Percentiles rank a stretch among this genome's conserved stretches.
Evolutionary conservation across 1,140 invertebrate genomes (phyloP).

Genomic region (Melanaphis sacchari): DNA sequence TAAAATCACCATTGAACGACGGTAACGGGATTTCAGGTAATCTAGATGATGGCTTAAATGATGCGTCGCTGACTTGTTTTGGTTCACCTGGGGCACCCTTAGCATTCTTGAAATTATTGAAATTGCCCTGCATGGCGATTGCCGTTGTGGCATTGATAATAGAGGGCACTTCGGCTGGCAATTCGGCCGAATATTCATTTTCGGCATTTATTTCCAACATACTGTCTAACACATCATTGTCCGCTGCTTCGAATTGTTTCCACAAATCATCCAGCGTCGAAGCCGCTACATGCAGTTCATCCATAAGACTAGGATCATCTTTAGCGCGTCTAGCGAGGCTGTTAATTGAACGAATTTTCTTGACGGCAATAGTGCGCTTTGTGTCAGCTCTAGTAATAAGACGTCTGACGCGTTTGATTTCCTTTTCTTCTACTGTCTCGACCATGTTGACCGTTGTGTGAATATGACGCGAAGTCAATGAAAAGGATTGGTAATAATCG

Average conservation of each 20-base stretch:
- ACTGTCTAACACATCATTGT: not conserved
- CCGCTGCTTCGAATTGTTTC: not conserved
- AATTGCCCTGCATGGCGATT: not conserved
- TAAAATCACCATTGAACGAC: not conserved
- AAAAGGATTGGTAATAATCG: not conserved
- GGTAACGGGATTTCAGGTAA: not conserved
- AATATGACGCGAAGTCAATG: not conserved
- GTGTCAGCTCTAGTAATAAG: not conserved
- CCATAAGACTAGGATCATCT: not conserved
- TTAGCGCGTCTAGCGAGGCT: not conserved
- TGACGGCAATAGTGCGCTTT: not conserved
- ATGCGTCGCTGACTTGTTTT: not conserved
- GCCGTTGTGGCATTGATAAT: not conserved
- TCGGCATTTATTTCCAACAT: not conserved
- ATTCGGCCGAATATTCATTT: not conserved
- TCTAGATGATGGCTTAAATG: not conserved
- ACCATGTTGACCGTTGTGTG: not conserved
- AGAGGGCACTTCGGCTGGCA: not conserved
- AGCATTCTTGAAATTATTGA: not conserved
- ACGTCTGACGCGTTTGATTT: not conserved
- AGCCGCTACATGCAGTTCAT: not conserved
- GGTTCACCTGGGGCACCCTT: not conserved
- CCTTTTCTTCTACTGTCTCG: not conserved
- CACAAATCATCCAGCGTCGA: not conserved
- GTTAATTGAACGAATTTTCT: not conserved